Evolutionary conservation across 2,888 invertebrate species (phyloP), one percentile per base, ranked within the genome.

Genomic region (Theretra japonica): DNA sequence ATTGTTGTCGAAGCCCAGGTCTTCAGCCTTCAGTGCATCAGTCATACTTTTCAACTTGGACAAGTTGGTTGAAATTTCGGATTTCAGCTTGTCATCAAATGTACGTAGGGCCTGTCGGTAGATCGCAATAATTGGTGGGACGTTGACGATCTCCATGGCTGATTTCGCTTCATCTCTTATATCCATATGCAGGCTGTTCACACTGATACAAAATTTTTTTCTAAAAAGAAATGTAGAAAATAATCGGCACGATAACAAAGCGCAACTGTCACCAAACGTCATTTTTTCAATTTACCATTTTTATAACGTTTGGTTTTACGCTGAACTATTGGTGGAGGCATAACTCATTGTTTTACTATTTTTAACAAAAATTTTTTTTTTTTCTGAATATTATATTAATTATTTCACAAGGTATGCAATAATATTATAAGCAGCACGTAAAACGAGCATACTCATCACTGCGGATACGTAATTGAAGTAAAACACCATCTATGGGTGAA

Each of bases 81-180:
- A 94, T 79, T 93, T 94, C 80, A 94, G 88, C 68, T 90, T 95
- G 81, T 92, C 95, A 82, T 95, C 94, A 86, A 98, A 98, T 33
- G 97, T 97, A 79, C 94, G 95, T 70, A 97, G 86, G 0, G 97
- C 97, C 84, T 97, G 97, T 80, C 96, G 96, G 88, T 97, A 95
- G 8, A 96, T 95, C 28, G 94, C 95, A 78, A 96, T 95, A 79
- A 97, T 96, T 75, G 95, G 95, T 30, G 94, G 83, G 88, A 93
- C 77, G 89, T 93, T 96, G 94, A 95, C 82, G 77, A 93, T 84
- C 83, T 92, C 93, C 92, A 92, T 93, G 72, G 83, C 84, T 79
- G 90, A 86, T 80, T 88, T 93, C 75, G 87, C 84, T 86, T 90
- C 90, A 90, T 92, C 77, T 81, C 87, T 86, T 76, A 77, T 87